phyloP scores from a whole-genome alignment of 1,140 invertebrate genomes.

The Acromyrmex charruanus region DNA sequence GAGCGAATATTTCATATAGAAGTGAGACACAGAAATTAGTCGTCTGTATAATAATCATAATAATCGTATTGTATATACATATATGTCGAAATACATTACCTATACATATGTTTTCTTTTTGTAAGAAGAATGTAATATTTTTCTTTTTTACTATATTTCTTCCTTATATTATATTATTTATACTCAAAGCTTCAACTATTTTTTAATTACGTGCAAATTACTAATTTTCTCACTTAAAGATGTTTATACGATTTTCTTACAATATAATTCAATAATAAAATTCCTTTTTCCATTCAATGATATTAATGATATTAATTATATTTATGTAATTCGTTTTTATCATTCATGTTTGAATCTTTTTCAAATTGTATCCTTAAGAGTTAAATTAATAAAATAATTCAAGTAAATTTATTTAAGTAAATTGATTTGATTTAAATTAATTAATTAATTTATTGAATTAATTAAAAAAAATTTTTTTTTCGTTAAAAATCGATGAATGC shows the following conservation, averaged over 20 bases:
- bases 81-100: neutral
- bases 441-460: too few relatives aligned
- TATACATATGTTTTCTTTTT: neutral
- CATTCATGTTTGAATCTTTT: neutral
- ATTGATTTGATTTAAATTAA: too few relatives aligned
- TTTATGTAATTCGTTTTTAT: neutral
- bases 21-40: neutral
- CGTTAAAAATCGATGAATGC: too few relatives aligned
- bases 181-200: neutral
- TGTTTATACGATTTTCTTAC: neutral
- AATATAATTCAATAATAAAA: neutral
- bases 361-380: too few relatives aligned
- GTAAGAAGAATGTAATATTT: neutral
- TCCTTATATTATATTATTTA: neutral
- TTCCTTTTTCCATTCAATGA: neutral
- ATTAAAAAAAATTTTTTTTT: neutral
- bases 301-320: neutral
- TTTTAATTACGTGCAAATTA: neutral
- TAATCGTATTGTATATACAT: neutral
- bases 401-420: too few relatives aligned
- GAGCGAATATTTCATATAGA: neutral
- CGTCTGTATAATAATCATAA: neutral
- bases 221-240: neutral
- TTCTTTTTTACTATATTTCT: neutral
- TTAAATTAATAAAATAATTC: too few relatives aligned